Evolutionary conservation across 2,113 vertebrate genomes (phyloP).

Genomic region (Recurvirostra avosetta): DNA sequence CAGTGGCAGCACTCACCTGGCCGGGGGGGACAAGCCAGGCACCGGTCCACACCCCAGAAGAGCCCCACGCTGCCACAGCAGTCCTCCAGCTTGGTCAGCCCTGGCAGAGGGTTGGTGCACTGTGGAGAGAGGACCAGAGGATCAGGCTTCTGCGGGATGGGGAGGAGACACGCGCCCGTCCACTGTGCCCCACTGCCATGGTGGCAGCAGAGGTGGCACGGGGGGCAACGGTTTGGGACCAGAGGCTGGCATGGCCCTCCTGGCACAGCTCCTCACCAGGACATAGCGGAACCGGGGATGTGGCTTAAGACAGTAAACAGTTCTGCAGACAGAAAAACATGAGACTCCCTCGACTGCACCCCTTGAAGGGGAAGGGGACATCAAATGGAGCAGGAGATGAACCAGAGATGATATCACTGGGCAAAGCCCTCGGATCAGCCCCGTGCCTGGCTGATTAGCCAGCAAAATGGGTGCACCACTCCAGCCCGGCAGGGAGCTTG

Average conservation of each 20-base stretch:
- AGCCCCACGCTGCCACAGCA: constrained; percentile 92
- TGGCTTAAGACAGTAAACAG: not conserved
- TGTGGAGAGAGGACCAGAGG: constrained; percentile 57
- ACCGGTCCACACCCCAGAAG: constrained; percentile 88
- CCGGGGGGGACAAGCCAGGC: constrained; percentile 86
- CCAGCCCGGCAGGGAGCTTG: not conserved
- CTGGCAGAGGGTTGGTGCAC: constrained; percentile 89
- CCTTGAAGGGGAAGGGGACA: not conserved
- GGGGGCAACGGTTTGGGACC: not conserved
- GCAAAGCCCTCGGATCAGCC: constrained; percentile 12
- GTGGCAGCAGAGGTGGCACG: not conserved
- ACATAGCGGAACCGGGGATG: rapidly evolving
- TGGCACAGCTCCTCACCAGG: not conserved
- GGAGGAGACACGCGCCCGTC: rapidly evolving
- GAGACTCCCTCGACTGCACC: not conserved
- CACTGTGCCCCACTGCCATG: rapidly evolving
- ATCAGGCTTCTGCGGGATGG: not conserved
- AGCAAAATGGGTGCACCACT: not conserved
- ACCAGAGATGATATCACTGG: not conserved
- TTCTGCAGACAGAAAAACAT: not conserved
- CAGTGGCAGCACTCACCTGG: constrained; percentile 78
- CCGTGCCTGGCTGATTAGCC: not conserved
- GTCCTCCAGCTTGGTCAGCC: constrained; percentile 88
- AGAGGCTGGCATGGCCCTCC: not conserved
- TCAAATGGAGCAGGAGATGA: not conserved